Conservation (phyloP, 2,797 vertebrate genomes). For the Anguilla obscura region DNA sequence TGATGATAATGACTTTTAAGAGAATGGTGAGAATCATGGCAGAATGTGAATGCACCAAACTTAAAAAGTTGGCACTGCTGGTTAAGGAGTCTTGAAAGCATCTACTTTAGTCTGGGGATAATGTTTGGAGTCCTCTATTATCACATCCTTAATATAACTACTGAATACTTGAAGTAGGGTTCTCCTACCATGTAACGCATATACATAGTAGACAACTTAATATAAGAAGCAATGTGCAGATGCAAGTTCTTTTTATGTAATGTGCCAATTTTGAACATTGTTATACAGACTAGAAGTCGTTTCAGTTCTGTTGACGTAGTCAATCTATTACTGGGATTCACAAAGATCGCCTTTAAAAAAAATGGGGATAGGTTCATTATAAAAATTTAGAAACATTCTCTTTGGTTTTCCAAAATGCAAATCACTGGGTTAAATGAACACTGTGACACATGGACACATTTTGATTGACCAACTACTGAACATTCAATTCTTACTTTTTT, state of each 20-base stretch:
- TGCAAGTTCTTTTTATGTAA: conserved; percentile 80
- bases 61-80: conserved; percentile 44
- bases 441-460: conserved; percentile 87
- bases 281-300: conserved; percentile 61
- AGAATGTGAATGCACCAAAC: conserved; percentile 1
- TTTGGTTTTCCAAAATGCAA: conserved; percentile 75
- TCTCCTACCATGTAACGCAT: conserved; percentile 75
- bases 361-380: not conserved
- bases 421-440: conserved; percentile 89
- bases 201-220: conserved; percentile 70
- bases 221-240: conserved; percentile 73
- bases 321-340: conserved; percentile 46
- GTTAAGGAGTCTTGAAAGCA: conserved; percentile 64
- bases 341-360: not conserved
- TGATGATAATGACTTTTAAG: not conserved
- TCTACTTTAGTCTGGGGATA: conserved; percentile 72
- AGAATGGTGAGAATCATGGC: not conserved
- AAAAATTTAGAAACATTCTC: conserved; percentile 47
- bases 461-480: conserved; percentile 35
- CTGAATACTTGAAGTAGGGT: conserved; percentile 96
- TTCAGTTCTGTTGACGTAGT: conserved; percentile 44
- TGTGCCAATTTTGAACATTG: conserved; percentile 88
- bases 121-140: conserved; percentile 74
- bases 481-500: conserved; percentile 54
- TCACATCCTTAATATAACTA: conserved; percentile 86